Evolutionary conservation across 2,888 invertebrate species (phyloP), one percentile per base, ranked within the genome.

Genomic region (Brenthis daphne): DNA sequence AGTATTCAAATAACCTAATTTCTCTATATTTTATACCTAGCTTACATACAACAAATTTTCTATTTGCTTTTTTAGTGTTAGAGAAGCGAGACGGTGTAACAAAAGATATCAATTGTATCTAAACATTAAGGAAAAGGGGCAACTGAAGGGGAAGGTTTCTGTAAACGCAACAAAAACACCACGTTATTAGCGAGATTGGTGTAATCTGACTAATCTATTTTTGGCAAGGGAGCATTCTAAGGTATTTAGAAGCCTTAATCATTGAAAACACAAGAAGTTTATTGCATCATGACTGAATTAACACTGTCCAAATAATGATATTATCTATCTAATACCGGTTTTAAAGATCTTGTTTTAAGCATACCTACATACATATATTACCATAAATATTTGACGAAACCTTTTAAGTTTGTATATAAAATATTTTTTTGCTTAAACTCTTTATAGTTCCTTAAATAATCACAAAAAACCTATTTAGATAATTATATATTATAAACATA

Each of bases 131-230:
- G 87, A 89, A 89, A 90, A 84, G 89, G 89, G 89, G 85, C 86
- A 76, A 72, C 74, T 74, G 84, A 81, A 85, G 83, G 88, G 87
- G 86, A 90, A 84, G 85, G 84, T 82, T 85, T 87, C 85, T 77
- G 89, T 91, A 89, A 91, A 90, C 90, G 90, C 86, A 90, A 91
- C 90, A 92, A 92, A 92, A 92, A 92, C 92, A 91, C 87, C 87
- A 85, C 87, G 92, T 90, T 91, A 92, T 92, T 92, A 92, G 88
- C 92, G 91, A 90, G 92, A 92, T 92, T 92, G 90, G 87, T 90
- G 92, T 92, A 92, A 92, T 92, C 92, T 92, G 92, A 90, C 91
- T 92, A 92, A 92, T 92, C 92, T 91, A 89, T 90, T 92, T 91
- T 89, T 85, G 87, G 84, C 84, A 83, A 86, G 88, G 89, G 90